These are phyloP conservation scores for Diarsia rubi DNA, from an alignment of 2,888 invertebrate species.

Conservation along the genomic window DNA sequence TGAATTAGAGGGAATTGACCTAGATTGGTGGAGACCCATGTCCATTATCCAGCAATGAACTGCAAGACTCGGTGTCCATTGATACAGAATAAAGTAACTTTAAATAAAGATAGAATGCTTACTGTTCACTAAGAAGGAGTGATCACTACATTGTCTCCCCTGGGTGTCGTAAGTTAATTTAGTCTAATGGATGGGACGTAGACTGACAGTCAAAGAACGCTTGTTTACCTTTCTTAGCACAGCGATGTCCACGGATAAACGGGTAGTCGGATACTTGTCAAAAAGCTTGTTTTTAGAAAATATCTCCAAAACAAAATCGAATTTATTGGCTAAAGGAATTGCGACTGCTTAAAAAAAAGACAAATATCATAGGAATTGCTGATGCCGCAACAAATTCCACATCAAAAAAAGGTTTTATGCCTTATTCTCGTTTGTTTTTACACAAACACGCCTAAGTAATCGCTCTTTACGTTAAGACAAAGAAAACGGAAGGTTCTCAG, in stretches of 20 bases:
- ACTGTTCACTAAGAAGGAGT: neutral
- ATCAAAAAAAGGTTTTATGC: conserved; percentile 4
- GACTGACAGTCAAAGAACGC: neutral
- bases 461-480: conserved; percentile 46
- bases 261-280: neutral
- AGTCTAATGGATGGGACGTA: conserved; percentile 18
- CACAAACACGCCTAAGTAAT: conserved; percentile 14
- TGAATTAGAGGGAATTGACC: too few relatives aligned
- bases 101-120: neutral
- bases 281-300: neutral
- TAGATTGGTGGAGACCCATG: neutral
- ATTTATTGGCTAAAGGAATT: neutral
- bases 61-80: neutral
- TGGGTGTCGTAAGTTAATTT: conserved; percentile 8
- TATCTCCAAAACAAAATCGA: neutral
- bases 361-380: neutral
- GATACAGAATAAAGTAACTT: neutral
- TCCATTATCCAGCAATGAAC: neutral
- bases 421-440: conserved; percentile 12
- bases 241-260: too few relatives aligned
- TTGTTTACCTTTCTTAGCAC: conserved; percentile 1
- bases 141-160: neutral
- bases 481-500: conserved; percentile 54
- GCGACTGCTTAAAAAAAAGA: neutral
- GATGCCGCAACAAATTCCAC: neutral